Evolutionary conservation across 2,888 invertebrate genomes (phyloP), one percentile per base, ranked within the genome.

Genomic region (Napeogenes inachia): DNA sequence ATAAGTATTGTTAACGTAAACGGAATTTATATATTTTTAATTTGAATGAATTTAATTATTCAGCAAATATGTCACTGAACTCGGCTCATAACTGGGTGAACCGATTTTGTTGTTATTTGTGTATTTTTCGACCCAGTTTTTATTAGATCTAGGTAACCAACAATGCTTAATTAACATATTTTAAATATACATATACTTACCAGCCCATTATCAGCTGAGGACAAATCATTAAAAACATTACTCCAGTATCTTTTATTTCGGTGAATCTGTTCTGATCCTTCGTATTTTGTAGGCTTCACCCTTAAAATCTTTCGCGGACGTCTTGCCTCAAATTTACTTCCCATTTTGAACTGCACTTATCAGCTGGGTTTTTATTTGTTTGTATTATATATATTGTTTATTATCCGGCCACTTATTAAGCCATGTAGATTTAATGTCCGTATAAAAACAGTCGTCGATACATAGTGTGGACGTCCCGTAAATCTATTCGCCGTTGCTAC

Each of bases 181-280:
- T 21, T 21, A 21, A 21, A 21, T 21, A 45, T 30, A 54, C 50
- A 55, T 63, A 42, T 61, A 73, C 82, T 77, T 69, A 85, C 86
- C 62, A 66, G 70, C 46, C 73, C 70, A 12, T 70, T 63, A 45
- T 66, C 45, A 10, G 62, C 54, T 12, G 69, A 67, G 63, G 84
- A 78, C 21, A 87, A 68, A 62, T 79, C 68, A 38, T 75, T 59
- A 57, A 89, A 82, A n/a, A 84, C 72, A 59, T 69, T 71, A 13
- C 73, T 73, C 90, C 90, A 90, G 71, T 89, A 88, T 64, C 75
- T 77, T 70, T 78, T 89, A 62, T 85, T 86, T 3, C 64, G 68
- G 4, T 82, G 80, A 59, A 85, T 69, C 13, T 82, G 80, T 67
- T 81, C 80, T 0, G 75, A 67, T 4, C 71, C 65, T 68, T 84